Percentiles rank a stretch among this genome's conserved stretches.
Conservation (phyloP, 2,888 invertebrate species). For the Pyrgus malvae region DNA sequence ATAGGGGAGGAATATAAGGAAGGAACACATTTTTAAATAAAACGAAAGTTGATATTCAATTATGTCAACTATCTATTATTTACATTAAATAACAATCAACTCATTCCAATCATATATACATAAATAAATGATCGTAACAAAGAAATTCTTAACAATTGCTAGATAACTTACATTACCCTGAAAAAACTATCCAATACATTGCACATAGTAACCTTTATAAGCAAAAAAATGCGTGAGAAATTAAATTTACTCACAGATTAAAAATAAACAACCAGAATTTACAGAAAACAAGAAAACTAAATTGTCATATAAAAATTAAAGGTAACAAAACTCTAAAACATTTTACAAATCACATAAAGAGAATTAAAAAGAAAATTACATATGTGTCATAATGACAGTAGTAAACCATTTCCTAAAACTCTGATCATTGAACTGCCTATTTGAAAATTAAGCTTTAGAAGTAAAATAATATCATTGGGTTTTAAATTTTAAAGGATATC, state of each 20-base stretch:
- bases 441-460: too few relatives aligned
- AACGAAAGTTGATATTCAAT: constrained; percentile 41
- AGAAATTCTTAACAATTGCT: constrained; percentile 64
- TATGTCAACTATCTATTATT: constrained; percentile 77
- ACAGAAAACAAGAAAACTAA: background rate
- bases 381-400: too few relatives aligned
- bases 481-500: too few relatives aligned
- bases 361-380: too few relatives aligned
- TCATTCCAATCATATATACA: constrained; percentile 71
- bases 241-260: constrained; percentile 10
- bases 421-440: too few relatives aligned
- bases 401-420: too few relatives aligned
- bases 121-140: constrained; percentile 50
- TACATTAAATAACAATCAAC: constrained; percentile 75
- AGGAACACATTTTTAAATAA: constrained; percentile 3
- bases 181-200: constrained; percentile 35
- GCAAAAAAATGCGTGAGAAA: constrained; percentile 9
- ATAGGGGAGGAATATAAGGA: too few relatives aligned
- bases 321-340: background rate
- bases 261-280: constrained; percentile 16
- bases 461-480: too few relatives aligned
- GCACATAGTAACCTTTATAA: constrained; percentile 26
- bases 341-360: background rate
- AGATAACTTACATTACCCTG: constrained; percentile 36
- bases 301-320: background rate